Base-by-base conservation (phyloP, 1,140 invertebrate species). In the Drosophila dunni region DNA sequence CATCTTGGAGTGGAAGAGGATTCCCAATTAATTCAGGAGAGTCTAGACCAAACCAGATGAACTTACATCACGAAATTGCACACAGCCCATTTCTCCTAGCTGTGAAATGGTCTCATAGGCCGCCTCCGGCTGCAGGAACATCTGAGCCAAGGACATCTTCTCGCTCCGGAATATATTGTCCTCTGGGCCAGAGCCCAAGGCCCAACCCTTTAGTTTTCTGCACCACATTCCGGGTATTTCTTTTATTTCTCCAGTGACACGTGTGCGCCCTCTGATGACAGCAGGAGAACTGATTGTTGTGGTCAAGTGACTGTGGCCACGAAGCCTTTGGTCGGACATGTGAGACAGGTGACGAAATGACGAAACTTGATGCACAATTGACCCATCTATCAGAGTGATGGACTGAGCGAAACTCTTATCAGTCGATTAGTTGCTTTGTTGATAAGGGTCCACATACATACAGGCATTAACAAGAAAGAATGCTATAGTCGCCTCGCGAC, bases 11-110 rank as follows among this genome's bases (percentile, higher is more conserved):
- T 0, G 17, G 7, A 56, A n/a, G 6, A 38, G 38, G 4, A 10
- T 13, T 13, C 2, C 4, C 40, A 7, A 42, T 42, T 42, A 42
- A 6, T 13, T 5, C n/a, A 11, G 15, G 10, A n/a, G 0, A 7
- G 5, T 17, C 48, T 42, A 42, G 9, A 13, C 7, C 20, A 29
- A 40, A 58, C 5, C n/a, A 29, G 24, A 2, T 38, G 0, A 15
- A 81, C 95, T 96, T 94, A 98, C 96, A 94, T 98, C 97, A 91
- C 97, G 94, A 92, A 98, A 98, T 93, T 98, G 97, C 48, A 97
- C 97, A 74, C 96, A 94, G 61, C 97, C 97, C 36, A 96, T 94
- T 93, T 98, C 97, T 6, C 97, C 97, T 45, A 98, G 93, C 91
- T 97, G 96, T 0, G 97, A 96, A n/a, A 98, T 96, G 64, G 96